phyloP scores from a whole-genome alignment of 2,888 invertebrate genomes.

The Keiferia lycopersicella region DNA sequence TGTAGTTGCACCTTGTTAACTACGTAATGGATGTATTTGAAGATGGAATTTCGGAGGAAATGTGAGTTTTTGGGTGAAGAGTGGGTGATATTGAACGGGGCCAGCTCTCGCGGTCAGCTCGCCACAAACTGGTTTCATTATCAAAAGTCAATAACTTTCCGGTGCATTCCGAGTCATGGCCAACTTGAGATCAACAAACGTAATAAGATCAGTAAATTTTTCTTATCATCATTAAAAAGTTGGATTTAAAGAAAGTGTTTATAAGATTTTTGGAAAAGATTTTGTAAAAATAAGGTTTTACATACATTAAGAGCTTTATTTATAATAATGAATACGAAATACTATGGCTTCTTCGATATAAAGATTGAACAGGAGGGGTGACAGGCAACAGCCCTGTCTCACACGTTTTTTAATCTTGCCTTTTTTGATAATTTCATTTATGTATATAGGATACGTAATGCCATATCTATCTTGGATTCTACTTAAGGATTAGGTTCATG shows the following conservation, averaged over 20 bases:
- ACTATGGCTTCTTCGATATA: too few relatives aligned
- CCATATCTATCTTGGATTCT: too few relatives aligned
- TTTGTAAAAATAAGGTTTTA: neutral
- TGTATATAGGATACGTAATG: too few relatives aligned
- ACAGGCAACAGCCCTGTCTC: too few relatives aligned
- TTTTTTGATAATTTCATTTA: too few relatives aligned
- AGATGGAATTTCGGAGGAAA: conserved; percentile 42
- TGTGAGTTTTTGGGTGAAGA: conserved; percentile 46
- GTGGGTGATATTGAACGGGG: conserved; percentile 73
- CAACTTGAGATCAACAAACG: conserved; percentile 60
- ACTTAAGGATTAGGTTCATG: neutral
- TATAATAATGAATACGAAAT: too few relatives aligned
- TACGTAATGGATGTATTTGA: conserved; percentile 51
- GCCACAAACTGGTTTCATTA: conserved; percentile 79
- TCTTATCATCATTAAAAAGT: neutral
- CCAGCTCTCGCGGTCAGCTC: conserved; percentile 73
- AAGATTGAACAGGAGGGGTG: too few relatives aligned
- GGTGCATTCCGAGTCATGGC: conserved; percentile 78
- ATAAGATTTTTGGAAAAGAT: neutral
- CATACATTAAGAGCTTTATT: too few relatives aligned
- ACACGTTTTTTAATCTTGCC: too few relatives aligned
- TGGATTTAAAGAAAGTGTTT: neutral
- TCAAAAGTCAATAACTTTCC: conserved; percentile 81
- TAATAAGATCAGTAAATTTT: conserved; percentile 49
- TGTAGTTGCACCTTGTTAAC: conserved; percentile 36